Evolutionary conservation across 23 tunicate species (phyloP).

Genomic region (Halocynthia aurantium): DNA sequence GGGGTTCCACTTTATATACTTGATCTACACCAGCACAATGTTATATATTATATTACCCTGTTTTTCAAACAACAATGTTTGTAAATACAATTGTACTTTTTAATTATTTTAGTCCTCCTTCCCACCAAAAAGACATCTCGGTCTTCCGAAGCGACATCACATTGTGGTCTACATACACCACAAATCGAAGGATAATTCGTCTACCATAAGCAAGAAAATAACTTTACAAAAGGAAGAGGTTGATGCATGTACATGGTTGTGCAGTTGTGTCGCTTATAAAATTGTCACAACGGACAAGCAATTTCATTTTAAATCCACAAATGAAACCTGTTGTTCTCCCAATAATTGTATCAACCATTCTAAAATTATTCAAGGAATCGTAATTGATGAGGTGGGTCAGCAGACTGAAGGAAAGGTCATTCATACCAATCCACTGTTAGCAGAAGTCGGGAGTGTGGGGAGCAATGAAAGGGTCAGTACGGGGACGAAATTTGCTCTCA

Average conservation of each 20-base stretch:
- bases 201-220: slow-evolving; percentile 27
- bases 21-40: not conserved
- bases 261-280: slow-evolving; percentile 21
- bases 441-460: not conserved
- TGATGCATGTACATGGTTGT: slow-evolving; percentile 44
- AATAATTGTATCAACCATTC: not conserved
- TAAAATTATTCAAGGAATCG: not conserved
- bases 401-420: slow-evolving; percentile 4
- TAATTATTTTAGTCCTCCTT: slow-evolving; percentile 36
- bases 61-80: not conserved
- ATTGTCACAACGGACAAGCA: slow-evolving; percentile 32
- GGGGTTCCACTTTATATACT: no score
- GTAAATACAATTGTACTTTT: not conserved
- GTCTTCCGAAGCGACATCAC: slow-evolving; percentile 52
- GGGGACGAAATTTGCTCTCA: slow-evolving; percentile 71
- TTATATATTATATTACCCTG: not conserved
- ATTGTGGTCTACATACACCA: slow-evolving; percentile 40
- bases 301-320: not conserved
- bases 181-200: slow-evolving; percentile 27
- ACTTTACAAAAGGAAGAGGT: slow-evolving; percentile 33
- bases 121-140: slow-evolving; percentile 31
- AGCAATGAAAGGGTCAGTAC: slow-evolving; percentile 55
- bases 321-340: slow-evolving; percentile 2
- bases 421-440: slow-evolving; percentile 1
- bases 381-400: slow-evolving; percentile 6